These are phyloP conservation scores for Ctenodactylus gundi DNA, from an alignment of 2,113 vertebrate species.

Conservation along the genomic window DNA sequence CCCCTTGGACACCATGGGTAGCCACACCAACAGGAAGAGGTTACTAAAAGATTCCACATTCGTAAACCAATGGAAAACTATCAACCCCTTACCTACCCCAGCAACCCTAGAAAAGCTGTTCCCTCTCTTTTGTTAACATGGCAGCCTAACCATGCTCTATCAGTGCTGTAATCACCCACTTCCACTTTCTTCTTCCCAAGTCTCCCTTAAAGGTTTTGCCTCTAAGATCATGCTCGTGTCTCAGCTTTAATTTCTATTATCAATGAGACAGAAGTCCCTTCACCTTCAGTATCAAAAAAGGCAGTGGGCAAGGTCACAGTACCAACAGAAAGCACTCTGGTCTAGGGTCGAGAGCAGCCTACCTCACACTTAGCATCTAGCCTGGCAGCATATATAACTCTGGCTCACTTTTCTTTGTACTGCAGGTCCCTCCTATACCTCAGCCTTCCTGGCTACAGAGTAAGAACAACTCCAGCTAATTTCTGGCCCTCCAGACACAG, in stretches of 20 bases:
- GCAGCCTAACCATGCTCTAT: neutral
- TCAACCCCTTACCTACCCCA: neutral
- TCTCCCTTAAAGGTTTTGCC: neutral
- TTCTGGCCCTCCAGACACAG: neutral
- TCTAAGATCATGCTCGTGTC: neutral
- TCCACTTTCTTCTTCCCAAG: neutral
- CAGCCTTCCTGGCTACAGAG: neutral
- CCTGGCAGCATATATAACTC: neutral
- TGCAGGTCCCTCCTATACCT: neutral
- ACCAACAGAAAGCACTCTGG: neutral
- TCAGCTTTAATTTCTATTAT: neutral
- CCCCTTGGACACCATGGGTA: too few species aligned
- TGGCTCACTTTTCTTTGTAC: neutral
- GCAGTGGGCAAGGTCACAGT: neutral
- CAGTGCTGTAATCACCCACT: neutral
- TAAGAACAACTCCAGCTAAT: neutral
- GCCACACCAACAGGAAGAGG: neutral
- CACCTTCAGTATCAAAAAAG: neutral
- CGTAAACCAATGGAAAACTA: neutral
- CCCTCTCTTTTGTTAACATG: neutral
- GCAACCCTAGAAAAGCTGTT: neutral
- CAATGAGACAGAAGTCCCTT: neutral
- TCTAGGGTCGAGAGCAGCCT: neutral
- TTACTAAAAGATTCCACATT: neutral
- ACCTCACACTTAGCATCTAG: neutral